Evolutionary conservation across 2,797 vertebrate species (phyloP), one percentile per base, ranked within the genome.

Genomic region (Cyprinella venusta): DNA sequence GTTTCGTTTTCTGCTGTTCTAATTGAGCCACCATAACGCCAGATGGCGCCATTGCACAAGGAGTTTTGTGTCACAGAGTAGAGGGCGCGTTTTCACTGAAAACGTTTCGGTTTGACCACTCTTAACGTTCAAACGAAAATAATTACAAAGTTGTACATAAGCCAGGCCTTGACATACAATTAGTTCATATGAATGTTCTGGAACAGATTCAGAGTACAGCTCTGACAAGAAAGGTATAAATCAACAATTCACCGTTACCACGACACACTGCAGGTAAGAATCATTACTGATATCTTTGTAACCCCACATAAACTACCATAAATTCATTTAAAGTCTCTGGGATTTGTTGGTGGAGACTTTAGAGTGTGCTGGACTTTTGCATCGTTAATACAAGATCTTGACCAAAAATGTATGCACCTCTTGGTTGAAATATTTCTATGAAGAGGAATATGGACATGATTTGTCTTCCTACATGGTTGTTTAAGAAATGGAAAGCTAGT

Each of bases 1-100:
- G 30, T 59, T 67, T 71, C 8, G 8, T 9, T 79, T 36, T 69
- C 8, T 38, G n/a, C 18, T 30, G 59, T 36, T 54, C 50, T 30
- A 8, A 4, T 54, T 18, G 19, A 36, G 63, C 40, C 5, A 7
- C 18, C 33, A 19, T 38, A 67, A 30, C 81, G 18, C 48, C 72
- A 76, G 81, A n/a, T 52, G 81, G 36, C 81, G 72, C 72, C 12
- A 30, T 18, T 56, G 48, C 61, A 6, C 16, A 54, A 65, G 1
- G 54, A 50, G 1, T 26, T 18, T 10, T 33, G 18, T 52, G 30
- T 52, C n/a, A 70, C n/a, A n/a, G n/a, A n/a, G n/a, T 21, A 21
- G 12, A 56, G 42, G 18, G 77, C 21, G 15, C n/a, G 61, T 19
- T 7, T 68, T 40, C 16, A 7, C 26, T n/a, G n/a, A n/a, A n/a